phyloP scores from a whole-genome alignment of 2,888 invertebrate species.

The Seira musarum region DNA sequence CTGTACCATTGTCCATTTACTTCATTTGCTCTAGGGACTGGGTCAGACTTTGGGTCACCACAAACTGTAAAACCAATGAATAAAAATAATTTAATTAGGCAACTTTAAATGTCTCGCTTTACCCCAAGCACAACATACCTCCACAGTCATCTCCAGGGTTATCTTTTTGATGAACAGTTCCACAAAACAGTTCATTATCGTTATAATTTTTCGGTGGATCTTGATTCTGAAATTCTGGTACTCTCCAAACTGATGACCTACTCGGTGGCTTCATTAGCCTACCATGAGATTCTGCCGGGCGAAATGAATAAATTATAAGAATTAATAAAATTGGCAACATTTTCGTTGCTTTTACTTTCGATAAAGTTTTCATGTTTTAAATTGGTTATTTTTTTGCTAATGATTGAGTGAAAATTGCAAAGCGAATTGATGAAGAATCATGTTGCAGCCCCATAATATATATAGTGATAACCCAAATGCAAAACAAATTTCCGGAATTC shows the following conservation, averaged over 20 bases:
- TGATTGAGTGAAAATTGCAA: too few species aligned
- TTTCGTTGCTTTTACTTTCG: too few species aligned
- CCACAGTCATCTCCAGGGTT: conserved; percentile 58
- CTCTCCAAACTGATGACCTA: conserved; percentile 57
- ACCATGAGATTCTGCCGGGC: conserved; percentile 50
- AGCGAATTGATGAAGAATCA: too few species aligned
- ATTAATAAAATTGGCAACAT: too few species aligned
- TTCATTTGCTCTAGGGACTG: conserved; percentile 57
- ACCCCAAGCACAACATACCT: conserved; percentile 1
- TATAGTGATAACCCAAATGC: too few species aligned
- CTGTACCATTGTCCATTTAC: conserved; percentile 57
- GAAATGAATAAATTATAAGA: too few species aligned
- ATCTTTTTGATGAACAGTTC: conserved; percentile 48
- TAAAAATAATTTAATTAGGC: neutral
- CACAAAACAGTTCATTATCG: conserved; percentile 58
- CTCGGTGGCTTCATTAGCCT: conserved; percentile 55
- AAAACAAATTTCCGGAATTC: too few species aligned
- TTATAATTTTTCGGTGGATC: conserved; percentile 52
- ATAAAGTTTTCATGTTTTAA: too few species aligned
- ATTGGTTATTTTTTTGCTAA: too few species aligned
- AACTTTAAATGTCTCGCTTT: conserved; percentile 3
- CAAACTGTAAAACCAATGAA: conserved; percentile 43
- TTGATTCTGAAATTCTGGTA: conserved; percentile 31
- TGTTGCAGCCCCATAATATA: too few species aligned
- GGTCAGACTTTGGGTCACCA: conserved; percentile 60